phyloP scores from a whole-genome alignment of 2,888 invertebrate genomes.

The Azorinus chamasolen region DNA sequence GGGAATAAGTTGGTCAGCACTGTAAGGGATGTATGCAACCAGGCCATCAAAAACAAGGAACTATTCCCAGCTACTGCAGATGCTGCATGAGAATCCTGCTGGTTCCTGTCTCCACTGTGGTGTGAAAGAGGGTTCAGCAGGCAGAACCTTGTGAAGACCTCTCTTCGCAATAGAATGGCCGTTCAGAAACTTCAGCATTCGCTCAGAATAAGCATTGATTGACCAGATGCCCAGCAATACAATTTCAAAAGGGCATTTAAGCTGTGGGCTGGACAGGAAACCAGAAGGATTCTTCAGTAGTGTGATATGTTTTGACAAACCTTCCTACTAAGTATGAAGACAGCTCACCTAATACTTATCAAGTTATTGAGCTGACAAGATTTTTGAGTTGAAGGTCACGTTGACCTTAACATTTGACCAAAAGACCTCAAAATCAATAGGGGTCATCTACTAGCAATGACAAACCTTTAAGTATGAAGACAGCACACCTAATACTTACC shows the following conservation, averaged over 20 bases:
- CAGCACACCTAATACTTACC: too few relatives aligned
- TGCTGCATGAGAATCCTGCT: not conserved
- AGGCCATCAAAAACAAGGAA: conserved; percentile 3
- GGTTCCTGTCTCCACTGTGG: conserved; percentile 6
- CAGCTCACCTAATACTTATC: too few relatives aligned
- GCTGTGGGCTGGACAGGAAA: not conserved
- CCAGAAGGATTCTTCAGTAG: conserved; percentile 4
- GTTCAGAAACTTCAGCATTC: not conserved
- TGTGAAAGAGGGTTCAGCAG: conserved; percentile 15
- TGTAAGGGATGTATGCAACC: too few relatives aligned
- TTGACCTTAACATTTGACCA: too few relatives aligned
- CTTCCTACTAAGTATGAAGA: too few relatives aligned
- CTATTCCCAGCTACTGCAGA: conserved; percentile 6
- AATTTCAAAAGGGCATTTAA: conserved; percentile 7
- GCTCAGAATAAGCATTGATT: not conserved
- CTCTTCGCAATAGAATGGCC: not conserved
- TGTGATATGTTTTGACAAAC: too few relatives aligned
- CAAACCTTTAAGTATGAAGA: too few relatives aligned
- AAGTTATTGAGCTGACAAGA: too few relatives aligned
- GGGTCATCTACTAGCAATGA: too few relatives aligned
- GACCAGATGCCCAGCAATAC: not conserved
- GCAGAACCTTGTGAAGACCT: conserved; percentile 10
- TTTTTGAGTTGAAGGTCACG: too few relatives aligned
- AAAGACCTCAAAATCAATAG: too few relatives aligned
- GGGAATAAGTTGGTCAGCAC: too few relatives aligned